Base-by-base conservation (phyloP, 2,888 invertebrate species). In the Aspidiotus rigidus region DNA sequence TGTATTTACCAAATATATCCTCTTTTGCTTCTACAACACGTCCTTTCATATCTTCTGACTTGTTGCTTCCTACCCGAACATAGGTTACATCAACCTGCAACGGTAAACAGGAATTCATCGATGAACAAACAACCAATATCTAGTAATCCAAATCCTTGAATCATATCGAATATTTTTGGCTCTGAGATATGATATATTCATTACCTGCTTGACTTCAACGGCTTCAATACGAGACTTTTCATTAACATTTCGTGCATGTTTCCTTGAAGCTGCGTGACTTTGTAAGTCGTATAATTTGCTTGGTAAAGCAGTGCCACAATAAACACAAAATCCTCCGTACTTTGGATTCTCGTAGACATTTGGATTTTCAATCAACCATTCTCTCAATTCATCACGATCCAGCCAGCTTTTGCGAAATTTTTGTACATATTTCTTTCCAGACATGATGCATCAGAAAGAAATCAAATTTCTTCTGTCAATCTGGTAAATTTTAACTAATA, bases 391-490 rank as follows among this genome's bases (percentile, higher is more conserved):
- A 67, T 67, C 67, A 9, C 67, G 67, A 67, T 67, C 67, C 39
- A 67, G 15, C 67, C 67, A 67, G 49, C 59, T 67, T 53, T 67
- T 67, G 10, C 67, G 59, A 39, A 67, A 67, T 67, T 67, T 67
- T 15, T 67, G 67, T 49, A 67, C 53, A n/a, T 67, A 67, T 40
- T 59, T 67, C 53, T 60, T 67, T 7, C 44, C 11, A 6, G 67
- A 59, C 67, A 67, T 67, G 28, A 28, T 28, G 28, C 28, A 28
- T 28, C 28, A 28, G 28, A 28, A 5, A 28, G 28, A 28, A 28
- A 1, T 28, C 1, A 28, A 28, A 28, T 28, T 28, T 28, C 28
- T 28, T 28, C 28, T 1, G 28, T 28, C 28, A 28, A 5, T 28
- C 1, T 3, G 28, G 28, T 28, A 28, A 28, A 28, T 28, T 28